Base-by-base conservation (phyloP, 2,113 vertebrate species). In the Myanophis thanlyinensis region DNA sequence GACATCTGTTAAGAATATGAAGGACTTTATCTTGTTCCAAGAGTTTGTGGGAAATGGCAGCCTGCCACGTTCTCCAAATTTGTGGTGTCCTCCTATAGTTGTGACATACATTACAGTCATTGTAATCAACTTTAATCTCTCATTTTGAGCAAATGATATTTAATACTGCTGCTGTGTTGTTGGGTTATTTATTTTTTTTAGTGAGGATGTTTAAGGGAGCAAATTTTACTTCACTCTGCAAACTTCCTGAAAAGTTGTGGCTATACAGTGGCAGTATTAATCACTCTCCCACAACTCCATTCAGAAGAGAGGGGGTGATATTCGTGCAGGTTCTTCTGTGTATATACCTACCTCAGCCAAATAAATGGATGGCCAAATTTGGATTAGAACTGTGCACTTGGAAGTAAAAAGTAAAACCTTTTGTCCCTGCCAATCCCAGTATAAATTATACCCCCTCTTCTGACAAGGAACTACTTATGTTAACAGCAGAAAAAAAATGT, bases 1-100 rank as follows among this genome's bases (percentile, higher is more conserved):
- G 96, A 96, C 97, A 97, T 97, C 96, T 98, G 97, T 96, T 97
- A 96, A 97, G 91, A 96, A 96, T 97, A 97, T 95, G 91, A 93
- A 92, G 96, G 95, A 97, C 93, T 98, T 98, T 96, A 96, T 95
- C 96, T 96, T 95, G 94, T 97, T 97, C 97, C 97, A 97, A 97
- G 94, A 94, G 88, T 91, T 94, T 97, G 96, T 97, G 96, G 96
- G 96, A 92, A 93, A 92, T 97, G 97, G 97, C 96, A 95, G 52
- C 85, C 90, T 56, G 94, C 97, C 97, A 97, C 52, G 91, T 95
- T 47, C 90, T 96, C 93, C 86, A 96, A 96, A 96, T 89, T 87
- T 89, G 94, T 91, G 93, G 92, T n/a, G 91, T 96, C 95, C 96
- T 95, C 95, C 93, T 88, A 91, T 97, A 95, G 96, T 97, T 97